These are phyloP conservation scores for Otis tarda DNA, from an alignment of 2,113 vertebrate genomes.

Conservation along the genomic window DNA sequence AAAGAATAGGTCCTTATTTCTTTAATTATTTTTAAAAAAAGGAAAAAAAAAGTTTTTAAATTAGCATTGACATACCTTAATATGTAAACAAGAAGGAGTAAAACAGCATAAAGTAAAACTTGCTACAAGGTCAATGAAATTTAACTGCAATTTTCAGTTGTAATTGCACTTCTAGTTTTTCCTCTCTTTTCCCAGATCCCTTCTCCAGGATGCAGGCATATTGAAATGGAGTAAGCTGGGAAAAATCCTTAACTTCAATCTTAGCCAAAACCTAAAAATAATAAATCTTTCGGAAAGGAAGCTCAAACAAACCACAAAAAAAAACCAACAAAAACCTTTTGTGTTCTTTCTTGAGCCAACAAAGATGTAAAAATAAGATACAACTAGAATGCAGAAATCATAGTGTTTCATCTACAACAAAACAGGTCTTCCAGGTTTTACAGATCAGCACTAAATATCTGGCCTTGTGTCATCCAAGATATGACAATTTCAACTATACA, in stretches of 20 bases:
- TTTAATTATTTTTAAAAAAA: not conserved
- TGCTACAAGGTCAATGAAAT: not conserved
- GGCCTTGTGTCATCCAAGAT: not conserved
- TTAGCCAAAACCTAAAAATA: constrained; percentile 31
- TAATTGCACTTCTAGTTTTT: not conserved
- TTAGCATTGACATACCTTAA: not conserved
- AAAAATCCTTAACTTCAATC: constrained; percentile 11
- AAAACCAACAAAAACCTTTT: not conserved
- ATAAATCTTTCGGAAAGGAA: constrained; percentile 42
- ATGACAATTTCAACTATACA: not conserved
- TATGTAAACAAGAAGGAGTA: not conserved
- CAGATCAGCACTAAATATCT: not conserved
- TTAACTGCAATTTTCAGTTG: not conserved
- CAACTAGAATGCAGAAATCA: not conserved
- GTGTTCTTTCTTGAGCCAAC: not conserved
- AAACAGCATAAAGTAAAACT: not conserved
- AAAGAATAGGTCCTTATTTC: not conserved
- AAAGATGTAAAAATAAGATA: constrained; percentile 12
- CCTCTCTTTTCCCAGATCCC: not conserved
- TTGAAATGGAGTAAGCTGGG: constrained; percentile 38
- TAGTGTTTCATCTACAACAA: not conserved
- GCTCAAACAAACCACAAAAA: not conserved
- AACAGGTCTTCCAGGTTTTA: not conserved
- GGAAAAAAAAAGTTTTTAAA: not conserved
- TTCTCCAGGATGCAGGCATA: not conserved